These are phyloP conservation scores for Spinus pinus DNA, from an alignment of 2,797 vertebrate species.

Conservation along the genomic window DNA sequence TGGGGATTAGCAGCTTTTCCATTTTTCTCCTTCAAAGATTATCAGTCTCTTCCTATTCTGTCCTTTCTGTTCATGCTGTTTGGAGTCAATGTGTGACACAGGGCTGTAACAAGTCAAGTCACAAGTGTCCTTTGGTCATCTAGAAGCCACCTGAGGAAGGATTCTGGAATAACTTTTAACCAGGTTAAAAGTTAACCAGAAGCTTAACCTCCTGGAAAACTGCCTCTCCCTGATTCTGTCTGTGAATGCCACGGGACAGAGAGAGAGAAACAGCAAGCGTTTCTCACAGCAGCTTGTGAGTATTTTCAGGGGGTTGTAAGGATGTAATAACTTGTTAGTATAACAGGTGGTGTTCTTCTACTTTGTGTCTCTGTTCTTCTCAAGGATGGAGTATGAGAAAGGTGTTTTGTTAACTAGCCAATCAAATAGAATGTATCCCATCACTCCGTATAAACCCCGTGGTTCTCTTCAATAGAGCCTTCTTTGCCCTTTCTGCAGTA, in stretches of 20 bases:
- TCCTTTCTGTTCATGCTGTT: background rate
- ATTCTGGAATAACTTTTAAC: background rate
- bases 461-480: background rate
- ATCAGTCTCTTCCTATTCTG: background rate
- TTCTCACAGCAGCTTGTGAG: background rate
- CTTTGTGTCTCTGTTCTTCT: background rate
- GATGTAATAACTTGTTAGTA: background rate
- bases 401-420: background rate
- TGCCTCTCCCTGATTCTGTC: background rate
- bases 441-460: accelerated
- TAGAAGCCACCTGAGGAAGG: background rate
- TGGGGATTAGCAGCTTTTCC: background rate
- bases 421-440: background rate
- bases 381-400: background rate
- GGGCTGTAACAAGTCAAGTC: background rate
- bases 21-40: background rate
- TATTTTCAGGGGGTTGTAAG: background rate
- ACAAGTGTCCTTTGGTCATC: background rate
- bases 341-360: background rate
- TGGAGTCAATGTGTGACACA: background rate
- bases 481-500: background rate
- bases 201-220: background rate
- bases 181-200: background rate
- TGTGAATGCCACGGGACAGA: background rate
- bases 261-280: background rate